Evolutionary conservation across 1,140 invertebrate genomes (phyloP).

Genomic region (Euura lappo): DNA sequence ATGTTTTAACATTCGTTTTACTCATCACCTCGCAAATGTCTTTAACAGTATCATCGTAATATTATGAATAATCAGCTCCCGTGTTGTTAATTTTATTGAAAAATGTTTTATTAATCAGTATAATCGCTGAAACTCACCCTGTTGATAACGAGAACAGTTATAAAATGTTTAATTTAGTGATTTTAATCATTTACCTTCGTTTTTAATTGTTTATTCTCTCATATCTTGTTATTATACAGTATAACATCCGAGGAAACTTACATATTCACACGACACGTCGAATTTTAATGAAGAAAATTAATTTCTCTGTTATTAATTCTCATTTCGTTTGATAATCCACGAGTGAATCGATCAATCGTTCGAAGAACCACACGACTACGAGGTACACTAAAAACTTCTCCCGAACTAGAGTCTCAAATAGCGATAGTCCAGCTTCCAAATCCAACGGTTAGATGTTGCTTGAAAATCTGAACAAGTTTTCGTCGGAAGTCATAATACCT

Average conservation of each 20-base stretch:
- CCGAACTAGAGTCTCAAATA: too few species aligned
- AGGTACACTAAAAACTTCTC: too few species aligned
- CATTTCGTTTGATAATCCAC: too few species aligned
- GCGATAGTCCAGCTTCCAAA: too few species aligned
- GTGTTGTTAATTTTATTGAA: neutral
- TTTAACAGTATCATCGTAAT: neutral
- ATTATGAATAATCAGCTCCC: neutral
- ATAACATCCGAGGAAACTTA: constrained; percentile 56
- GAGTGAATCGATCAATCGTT: too few species aligned
- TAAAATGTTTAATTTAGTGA: constrained; percentile 3
- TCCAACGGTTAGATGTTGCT: too few species aligned
- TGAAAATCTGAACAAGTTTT: too few species aligned
- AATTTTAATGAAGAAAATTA: neutral
- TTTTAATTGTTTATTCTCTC: constrained; percentile 22
- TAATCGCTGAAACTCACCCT: neutral
- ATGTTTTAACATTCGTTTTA: neutral
- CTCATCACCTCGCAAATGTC: neutral
- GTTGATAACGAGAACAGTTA: neutral
- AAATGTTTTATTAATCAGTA: constrained; percentile 8
- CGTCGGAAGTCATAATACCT: neutral
- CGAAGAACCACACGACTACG: too few species aligned
- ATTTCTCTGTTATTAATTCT: too few species aligned
- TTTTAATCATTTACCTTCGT: constrained; percentile 7
- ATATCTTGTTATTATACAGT: constrained; percentile 38
- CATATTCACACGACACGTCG: constrained; percentile 47